Evolutionary conservation across 2,888 invertebrate species (phyloP), one percentile per base, ranked within the genome.

Genomic region (Parnassius apollo): DNA sequence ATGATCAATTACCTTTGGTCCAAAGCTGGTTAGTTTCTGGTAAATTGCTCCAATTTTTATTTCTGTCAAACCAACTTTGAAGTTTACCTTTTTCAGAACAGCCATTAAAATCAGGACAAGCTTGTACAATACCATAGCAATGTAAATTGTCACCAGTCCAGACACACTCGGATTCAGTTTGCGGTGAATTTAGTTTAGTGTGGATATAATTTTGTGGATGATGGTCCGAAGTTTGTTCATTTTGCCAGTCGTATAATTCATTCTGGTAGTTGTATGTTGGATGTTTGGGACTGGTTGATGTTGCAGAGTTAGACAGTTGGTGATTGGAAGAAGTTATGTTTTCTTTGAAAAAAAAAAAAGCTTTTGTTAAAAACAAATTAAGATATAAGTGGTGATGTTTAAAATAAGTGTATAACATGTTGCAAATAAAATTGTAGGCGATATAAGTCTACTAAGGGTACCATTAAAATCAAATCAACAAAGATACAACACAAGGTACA

Each of bases 1-100:
- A 11, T 45, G 11, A 45, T 45, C 45, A 45, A 2, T 59, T 63
- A 63, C 63, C 63, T 11, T 55, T 46, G 22, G 54, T 9, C 50
- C 50, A 56, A 18, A 46, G 10, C 2, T 51, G 46, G 2, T n/a
- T 48, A 44, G 42, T 10, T 12, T n/a, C 51, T 3, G 46, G 46
- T 8, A 42, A n/a, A 22, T 13, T 11, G 10, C 2, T 42, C 35
- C 54, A 59, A 50, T 59, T 51, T 25, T 52, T 42, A 57, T 59
- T 56, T 44, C 22, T 52, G 49, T 62, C 44, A n/a, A 49, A 22
- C 22, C 45, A 56, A 51, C 46, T 59, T 48, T 11, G 13, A 22
- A 7, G 13, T 18, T 56, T n/a, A n/a, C 13, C n/a, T 44, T 51
- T 52, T 22, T 44, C 51, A 42, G 46, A 18, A 49, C 52, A 51